Percentiles rank a stretch among this genome's conserved stretches.
These are phyloP conservation scores for Rachycentron canadum DNA, from an alignment of 2,797 vertebrate genomes.

Conservation along the genomic window DNA sequence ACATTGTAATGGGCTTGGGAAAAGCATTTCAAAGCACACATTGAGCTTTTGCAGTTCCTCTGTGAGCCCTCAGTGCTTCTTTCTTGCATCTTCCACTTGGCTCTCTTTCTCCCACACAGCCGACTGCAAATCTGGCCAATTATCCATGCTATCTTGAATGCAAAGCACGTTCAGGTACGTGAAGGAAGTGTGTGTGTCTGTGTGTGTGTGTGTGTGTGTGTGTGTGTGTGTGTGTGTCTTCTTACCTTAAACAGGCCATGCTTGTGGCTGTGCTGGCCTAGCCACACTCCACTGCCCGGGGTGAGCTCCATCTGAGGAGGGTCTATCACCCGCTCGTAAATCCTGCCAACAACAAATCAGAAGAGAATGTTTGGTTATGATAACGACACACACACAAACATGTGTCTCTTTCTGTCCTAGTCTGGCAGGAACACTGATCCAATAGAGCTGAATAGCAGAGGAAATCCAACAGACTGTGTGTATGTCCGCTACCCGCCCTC, in stretches of 20 bases:
- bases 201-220: not conserved
- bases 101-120: slow-evolving; percentile 12
- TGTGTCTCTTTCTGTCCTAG: slow-evolving; percentile 28
- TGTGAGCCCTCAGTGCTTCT: slow-evolving; percentile 15
- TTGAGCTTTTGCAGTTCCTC: slow-evolving; percentile 33
- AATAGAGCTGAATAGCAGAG: slow-evolving; percentile 58
- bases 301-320: slow-evolving; percentile 92
- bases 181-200: not conserved
- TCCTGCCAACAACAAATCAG: slow-evolving; percentile 84
- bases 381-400: slow-evolving; percentile 44
- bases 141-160: slow-evolving; percentile 41
- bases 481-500: slow-evolving; percentile 20
- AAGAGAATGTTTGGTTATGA: slow-evolving; percentile 53
- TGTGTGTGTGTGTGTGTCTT: slow-evolving; percentile 2
- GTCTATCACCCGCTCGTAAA: slow-evolving; percentile 95
- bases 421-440: slow-evolving; percentile 63
- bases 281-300: slow-evolving; percentile 92
- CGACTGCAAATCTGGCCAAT: slow-evolving; percentile 48
- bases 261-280: slow-evolving; percentile 95
- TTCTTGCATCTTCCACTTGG: slow-evolving; percentile 28
- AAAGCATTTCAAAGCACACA: slow-evolving; percentile 39
- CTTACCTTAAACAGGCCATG: slow-evolving; percentile 98
- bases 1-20: slow-evolving; percentile 45
- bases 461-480: slow-evolving; percentile 52
- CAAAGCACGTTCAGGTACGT: slow-evolving; percentile 21